phyloP scores from a whole-genome alignment of 1,140 invertebrate genomes.

The Drosophila ambigua region DNA sequence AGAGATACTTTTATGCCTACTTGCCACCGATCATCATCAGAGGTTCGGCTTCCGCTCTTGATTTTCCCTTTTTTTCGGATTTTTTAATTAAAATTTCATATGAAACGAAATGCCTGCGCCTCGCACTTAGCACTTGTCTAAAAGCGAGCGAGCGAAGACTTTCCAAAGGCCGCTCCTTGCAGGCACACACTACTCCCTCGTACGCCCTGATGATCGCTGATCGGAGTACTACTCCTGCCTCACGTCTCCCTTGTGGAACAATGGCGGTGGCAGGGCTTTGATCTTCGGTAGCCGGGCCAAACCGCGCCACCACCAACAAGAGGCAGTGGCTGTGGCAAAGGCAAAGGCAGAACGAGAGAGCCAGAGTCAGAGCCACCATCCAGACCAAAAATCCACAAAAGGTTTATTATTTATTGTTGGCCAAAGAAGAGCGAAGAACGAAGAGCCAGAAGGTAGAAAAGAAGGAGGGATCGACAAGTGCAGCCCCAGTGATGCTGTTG shows the following conservation, averaged over 20 bases:
- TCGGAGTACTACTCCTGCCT: constrained; percentile 4
- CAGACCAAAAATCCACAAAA: constrained; percentile 78
- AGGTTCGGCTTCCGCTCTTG: constrained; percentile 62
- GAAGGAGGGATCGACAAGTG: constrained; percentile 61
- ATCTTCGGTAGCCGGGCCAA: constrained; percentile 58
- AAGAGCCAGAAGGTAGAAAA: constrained; percentile 20
- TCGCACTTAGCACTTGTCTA: constrained; percentile 75
- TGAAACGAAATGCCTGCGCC: constrained; percentile 41
- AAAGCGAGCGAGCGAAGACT: constrained; percentile 40
- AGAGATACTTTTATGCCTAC: constrained; percentile 67
- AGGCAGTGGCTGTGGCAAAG: not conserved
- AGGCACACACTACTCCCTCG: constrained; percentile 16
- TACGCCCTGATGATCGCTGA: constrained; percentile 23
- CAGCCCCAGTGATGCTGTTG: constrained; percentile 39
- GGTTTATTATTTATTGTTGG: constrained; percentile 82
- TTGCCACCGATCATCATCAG: constrained; percentile 45
- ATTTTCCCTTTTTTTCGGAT: constrained; percentile 55
- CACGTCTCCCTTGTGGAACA: constrained; percentile 43
- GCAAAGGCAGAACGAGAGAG: not conserved
- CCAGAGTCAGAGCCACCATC: constrained; percentile 59
- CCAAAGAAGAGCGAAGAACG: constrained; percentile 43
- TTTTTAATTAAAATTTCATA: constrained; percentile 75
- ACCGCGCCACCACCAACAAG: constrained; percentile 34
- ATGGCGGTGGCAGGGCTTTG: constrained; percentile 71
- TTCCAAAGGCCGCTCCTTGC: constrained; percentile 55